Evolutionary conservation across 2,797 vertebrate genomes (phyloP).

Genomic region (Silurus aristotelis): DNA sequence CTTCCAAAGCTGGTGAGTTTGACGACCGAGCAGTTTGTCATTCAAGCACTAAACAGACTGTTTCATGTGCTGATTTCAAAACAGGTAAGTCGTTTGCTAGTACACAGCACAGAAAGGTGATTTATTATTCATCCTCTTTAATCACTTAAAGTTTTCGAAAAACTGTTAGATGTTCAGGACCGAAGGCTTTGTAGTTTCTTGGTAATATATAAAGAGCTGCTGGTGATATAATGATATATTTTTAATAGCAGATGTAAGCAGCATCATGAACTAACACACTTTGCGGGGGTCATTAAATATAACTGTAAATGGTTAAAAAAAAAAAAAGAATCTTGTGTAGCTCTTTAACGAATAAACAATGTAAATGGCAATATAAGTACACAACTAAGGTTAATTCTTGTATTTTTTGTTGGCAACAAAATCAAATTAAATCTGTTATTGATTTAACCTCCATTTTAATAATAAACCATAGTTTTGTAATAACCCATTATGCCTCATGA

Average conservation of each 20-base stretch:
- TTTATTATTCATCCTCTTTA: not conserved
- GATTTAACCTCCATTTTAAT: not conserved
- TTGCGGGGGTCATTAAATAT: not conserved
- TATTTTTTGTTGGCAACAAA: not conserved
- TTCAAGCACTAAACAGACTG: slow-evolving; percentile 31
- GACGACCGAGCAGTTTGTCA: slow-evolving; percentile 41
- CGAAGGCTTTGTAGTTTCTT: not conserved
- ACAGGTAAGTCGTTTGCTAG: slow-evolving; percentile 56
- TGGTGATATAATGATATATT: not conserved
- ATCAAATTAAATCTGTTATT: not conserved
- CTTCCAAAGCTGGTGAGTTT: slow-evolving; percentile 21
- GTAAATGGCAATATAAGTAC: not conserved
- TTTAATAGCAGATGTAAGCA: not conserved
- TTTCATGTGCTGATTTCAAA: slow-evolving; percentile 30
- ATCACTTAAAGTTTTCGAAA: not conserved
- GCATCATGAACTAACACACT: not conserved
- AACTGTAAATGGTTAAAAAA: not conserved
- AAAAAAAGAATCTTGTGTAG: not conserved
- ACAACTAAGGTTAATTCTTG: not conserved
- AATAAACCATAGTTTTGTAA: not conserved
- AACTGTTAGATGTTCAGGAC: not conserved
- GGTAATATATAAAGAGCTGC: too few relatives aligned
- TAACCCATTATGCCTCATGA: not conserved
- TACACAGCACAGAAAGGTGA: slow-evolving; percentile 41
- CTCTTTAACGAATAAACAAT: not conserved